These are phyloP conservation scores for Dicerorhinus sumatrensis DNA, from an alignment of 2,113 vertebrate species.

Conservation along the genomic window DNA sequence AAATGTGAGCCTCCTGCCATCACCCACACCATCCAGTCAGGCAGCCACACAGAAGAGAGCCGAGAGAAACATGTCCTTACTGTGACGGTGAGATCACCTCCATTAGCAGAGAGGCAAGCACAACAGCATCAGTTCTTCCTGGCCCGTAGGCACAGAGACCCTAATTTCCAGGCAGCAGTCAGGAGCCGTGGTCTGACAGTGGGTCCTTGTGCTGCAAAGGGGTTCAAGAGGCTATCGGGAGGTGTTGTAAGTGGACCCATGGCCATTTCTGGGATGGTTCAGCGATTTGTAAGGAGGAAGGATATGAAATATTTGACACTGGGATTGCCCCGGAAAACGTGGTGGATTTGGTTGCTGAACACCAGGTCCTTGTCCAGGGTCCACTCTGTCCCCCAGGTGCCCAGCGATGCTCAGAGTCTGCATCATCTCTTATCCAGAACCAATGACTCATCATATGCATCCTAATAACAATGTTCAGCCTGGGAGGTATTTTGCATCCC, in stretches of 20 bases:
- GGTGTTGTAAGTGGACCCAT: not conserved
- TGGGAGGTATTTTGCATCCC: not conserved
- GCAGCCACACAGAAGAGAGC: not conserved
- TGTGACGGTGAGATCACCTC: not conserved
- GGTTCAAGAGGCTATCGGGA: not conserved
- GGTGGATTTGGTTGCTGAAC: not conserved
- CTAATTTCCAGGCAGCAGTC: no score
- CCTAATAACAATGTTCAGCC: not conserved
- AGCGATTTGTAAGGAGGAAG: not conserved
- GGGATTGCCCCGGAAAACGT: not conserved
- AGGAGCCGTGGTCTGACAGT: not conserved
- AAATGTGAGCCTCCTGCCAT: not conserved
- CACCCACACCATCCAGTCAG: not conserved
- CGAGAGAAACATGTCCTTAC: not conserved
- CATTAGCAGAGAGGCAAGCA: not conserved
- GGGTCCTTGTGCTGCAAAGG: not conserved
- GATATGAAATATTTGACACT: not conserved
- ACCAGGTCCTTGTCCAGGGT: not conserved
- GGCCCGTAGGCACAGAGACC: not conserved
- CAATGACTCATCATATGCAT: not conserved
- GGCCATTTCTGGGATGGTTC: not conserved
- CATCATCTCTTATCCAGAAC: not conserved
- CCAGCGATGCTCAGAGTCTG: no score
- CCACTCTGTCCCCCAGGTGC: accelerated
- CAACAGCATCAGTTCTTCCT: accelerated